A percentile compares a stretch with the other conserved stretches of the same genome.
These are phyloP conservation scores for Harlomillsia oculata DNA, from an alignment of 1,140 invertebrate species.

Conservation along the genomic window DNA sequence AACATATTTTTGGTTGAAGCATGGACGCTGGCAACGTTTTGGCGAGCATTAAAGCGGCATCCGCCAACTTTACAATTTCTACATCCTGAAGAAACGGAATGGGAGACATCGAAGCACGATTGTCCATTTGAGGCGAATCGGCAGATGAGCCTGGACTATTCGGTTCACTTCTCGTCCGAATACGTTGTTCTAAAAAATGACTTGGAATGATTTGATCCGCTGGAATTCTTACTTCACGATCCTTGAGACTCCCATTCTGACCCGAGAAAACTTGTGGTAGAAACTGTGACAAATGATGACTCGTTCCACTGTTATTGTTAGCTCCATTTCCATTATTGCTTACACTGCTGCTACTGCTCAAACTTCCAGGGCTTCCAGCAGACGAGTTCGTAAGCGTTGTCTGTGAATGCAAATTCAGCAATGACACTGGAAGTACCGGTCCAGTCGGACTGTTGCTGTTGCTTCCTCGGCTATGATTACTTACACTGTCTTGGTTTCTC, in stretches of 20 bases:
- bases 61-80: constrained; percentile 71
- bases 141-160: constrained; percentile 15
- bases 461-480: constrained; percentile 17
- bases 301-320: too few species aligned
- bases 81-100: constrained; percentile 65
- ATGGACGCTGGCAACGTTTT: constrained; percentile 73
- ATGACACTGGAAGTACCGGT: too few species aligned
- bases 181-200: constrained; percentile 24
- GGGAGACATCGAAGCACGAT: constrained; percentile 51
- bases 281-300: too few species aligned
- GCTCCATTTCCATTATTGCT: not conserved
- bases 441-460: constrained; percentile 19
- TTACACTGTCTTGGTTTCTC: not conserved
- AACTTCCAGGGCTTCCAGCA: too few species aligned
- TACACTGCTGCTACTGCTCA: not conserved
- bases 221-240: constrained; percentile 1
- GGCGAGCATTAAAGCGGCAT: constrained; percentile 70
- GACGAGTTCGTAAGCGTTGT: too few species aligned
- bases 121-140: constrained; percentile 17
- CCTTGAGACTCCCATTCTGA: too few species aligned
- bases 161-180: constrained; percentile 22
- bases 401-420: too few species aligned
- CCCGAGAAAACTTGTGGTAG: too few species aligned
- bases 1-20: constrained; percentile 68
- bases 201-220: constrained; percentile 22